Evolutionary conservation across 1,140 invertebrate species (phyloP).

Genomic region (Zaprionus ornatus): DNA sequence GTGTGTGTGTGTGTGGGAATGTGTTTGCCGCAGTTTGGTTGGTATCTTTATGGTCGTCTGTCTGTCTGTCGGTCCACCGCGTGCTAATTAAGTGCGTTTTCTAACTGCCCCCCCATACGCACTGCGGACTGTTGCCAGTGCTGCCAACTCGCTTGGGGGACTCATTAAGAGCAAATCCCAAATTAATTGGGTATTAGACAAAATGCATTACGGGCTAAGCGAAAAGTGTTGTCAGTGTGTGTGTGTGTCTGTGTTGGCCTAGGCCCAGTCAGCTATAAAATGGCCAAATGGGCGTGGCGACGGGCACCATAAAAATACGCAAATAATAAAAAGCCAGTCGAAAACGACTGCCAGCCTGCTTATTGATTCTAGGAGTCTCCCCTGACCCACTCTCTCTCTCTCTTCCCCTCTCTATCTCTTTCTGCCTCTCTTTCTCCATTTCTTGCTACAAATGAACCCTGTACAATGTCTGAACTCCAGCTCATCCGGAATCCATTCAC

Average conservation of each 20-base stretch:
- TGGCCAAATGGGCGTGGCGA: constrained; percentile 37
- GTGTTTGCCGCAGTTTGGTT: constrained; percentile 21
- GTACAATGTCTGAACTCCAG: background rate
- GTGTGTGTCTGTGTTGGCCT: constrained; percentile 24
- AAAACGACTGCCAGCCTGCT: constrained; percentile 37
- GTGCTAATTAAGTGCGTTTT: constrained; percentile 50
- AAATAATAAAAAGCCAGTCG: constrained; percentile 62
- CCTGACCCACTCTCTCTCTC: background rate
- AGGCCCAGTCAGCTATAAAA: constrained; percentile 54
- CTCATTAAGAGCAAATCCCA: constrained; percentile 65
- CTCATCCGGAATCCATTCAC: background rate
- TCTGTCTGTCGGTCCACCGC: constrained; percentile 8
- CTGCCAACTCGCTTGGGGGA: constrained; percentile 40
- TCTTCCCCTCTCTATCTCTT: background rate
- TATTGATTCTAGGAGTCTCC: constrained; percentile 45
- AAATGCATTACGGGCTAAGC: constrained; percentile 46
- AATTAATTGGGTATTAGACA: constrained; percentile 79
- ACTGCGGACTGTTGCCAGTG: constrained; percentile 2
- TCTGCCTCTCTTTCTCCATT: background rate
- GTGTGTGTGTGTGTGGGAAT: constrained; percentile 10
- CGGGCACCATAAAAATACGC: constrained; percentile 42
- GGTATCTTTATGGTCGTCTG: constrained; percentile 38
- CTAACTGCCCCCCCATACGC: constrained; percentile 30
- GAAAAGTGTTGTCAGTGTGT: constrained; percentile 25
- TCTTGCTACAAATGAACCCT: background rate